Evolutionary conservation across 2,888 invertebrate species (phyloP), one percentile per base, ranked within the genome.

Genomic region (Ariolimax columbianus): DNA sequence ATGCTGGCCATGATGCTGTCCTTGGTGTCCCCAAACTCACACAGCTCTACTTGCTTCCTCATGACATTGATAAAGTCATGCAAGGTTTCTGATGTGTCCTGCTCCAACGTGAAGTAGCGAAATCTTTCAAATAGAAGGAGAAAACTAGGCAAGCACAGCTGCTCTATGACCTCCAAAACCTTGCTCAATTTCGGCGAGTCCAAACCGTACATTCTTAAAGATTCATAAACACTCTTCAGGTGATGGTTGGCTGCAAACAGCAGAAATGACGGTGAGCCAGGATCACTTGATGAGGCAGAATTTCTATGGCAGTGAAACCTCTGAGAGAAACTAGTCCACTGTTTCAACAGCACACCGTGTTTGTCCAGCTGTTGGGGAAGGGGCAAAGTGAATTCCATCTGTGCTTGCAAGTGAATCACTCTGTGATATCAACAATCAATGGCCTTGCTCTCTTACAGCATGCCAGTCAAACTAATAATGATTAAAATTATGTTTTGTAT

Each of bases 111-210:
- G n/a, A 81, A 81, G 23, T 70, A 81, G 3, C 63, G 17, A 51
- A 81, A 81, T 55, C 81, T 70, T 23, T 81, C 81, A 70, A 81
- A 81, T 11, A 81, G 33, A 11, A 81, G 55, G 1, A 81, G 26
- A 36, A 81, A 81, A 55, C n/a, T 38, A 26, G 81, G 81, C 55
- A 81, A 19, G 40, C 81, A 81, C 14, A 36, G 14, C 30, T 72
- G 19, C 26, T 81, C 81, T 1, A 81, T 47, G 26, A 72, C 55
- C 38, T 81, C 55, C 38, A 81, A 51, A 0, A 81, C 55, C 72
- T 40, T 55, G n/a, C 47, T 23, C 14, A 72, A 26, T 30, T 72
- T 72, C 9, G 26, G 26, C 23, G 30, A 55, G 40, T 70, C 72
- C 30, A 81, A 51, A 17, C 55, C 55, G 14, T 70, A 72, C 51